Percentiles rank a stretch among this genome's conserved stretches.
Conservation (phyloP, 2,888 invertebrate genomes). For the Cosmopolites sordidus region DNA sequence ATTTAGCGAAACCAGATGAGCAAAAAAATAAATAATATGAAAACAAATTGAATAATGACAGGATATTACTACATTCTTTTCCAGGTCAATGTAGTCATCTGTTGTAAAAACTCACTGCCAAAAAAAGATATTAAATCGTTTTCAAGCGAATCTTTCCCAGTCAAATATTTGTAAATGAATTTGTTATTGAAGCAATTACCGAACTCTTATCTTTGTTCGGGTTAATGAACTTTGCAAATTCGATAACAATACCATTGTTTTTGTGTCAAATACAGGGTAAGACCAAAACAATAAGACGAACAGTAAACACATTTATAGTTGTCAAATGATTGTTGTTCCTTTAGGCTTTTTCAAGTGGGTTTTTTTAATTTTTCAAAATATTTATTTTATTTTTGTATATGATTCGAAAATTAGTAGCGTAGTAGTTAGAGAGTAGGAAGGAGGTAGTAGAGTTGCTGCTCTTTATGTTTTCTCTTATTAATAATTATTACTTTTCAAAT, state of each 20-base stretch:
- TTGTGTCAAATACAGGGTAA: neutral
- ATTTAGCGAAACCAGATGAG: neutral
- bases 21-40: neutral
- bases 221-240: neutral
- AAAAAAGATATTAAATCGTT: neutral
- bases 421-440: too few species aligned
- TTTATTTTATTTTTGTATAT: too few species aligned
- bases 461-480: too few species aligned
- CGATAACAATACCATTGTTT: neutral
- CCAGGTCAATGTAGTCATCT: neutral
- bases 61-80: neutral
- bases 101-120: neutral
- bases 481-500: too few species aligned
- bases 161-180: neutral
- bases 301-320: too few species aligned
- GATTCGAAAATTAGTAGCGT: too few species aligned
- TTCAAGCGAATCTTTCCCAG: neutral
- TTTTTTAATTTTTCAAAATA: too few species aligned
- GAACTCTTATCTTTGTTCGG: neutral
- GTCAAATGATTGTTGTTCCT: too few species aligned
- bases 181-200: constrained; percentile 1
- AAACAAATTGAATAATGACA: neutral
- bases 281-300: neutral
- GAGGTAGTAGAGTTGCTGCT: too few species aligned
- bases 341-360: too few species aligned